Evolutionary conservation across 2,888 invertebrate species (phyloP), one percentile per base, ranked within the genome.

Genomic region (Spatulosminthurus flaviceps): DNA sequence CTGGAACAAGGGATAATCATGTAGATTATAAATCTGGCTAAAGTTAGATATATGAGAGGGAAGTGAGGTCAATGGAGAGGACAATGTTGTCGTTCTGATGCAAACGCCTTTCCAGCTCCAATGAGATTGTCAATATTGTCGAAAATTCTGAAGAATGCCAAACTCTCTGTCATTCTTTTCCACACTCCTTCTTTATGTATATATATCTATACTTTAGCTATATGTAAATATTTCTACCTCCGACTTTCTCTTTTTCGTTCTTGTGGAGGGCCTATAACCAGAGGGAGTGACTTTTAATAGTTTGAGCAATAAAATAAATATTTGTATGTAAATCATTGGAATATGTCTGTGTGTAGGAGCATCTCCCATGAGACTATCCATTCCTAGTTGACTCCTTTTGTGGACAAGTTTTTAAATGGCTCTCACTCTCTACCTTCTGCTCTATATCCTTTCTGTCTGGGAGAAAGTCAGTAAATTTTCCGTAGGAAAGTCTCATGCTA

Each of bases 41-140:
- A n/a, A 51, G 51, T 51, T 51, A 51, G n/a, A n/a, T 51, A 51
- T n/a, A n/a, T 51, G n/a, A 19, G 16, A 16, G 51, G 16, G n/a
- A 51, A 51, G 51, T 51, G 67, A 29, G 67, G 67, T 67, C 64
- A 51, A 51, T 51, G 51, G 51, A 51, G 51, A n/a, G 28, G 67
- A 67, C 22, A 72, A 72, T 51, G 51, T 72, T 72, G 41, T 72
- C 26, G 43, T 28, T 72, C 51, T 72, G 51, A 72, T 51, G 51
- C 51, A 51, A 51, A 51, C 16, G 51, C n/a, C 51, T 51, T 16
- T 51, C 9, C n/a, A 51, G 51, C 51, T 51, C 51, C 51, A 51
- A 51, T 51, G 51, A 51, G 51, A 51, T 51, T 51, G 51, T 51
- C 51, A 51, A 51, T 51, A 51, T 51, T 51, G 51, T 51, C 51